Evolutionary conservation across 2,113 vertebrate species (phyloP).

Genomic region (Eptesicus fuscus): DNA sequence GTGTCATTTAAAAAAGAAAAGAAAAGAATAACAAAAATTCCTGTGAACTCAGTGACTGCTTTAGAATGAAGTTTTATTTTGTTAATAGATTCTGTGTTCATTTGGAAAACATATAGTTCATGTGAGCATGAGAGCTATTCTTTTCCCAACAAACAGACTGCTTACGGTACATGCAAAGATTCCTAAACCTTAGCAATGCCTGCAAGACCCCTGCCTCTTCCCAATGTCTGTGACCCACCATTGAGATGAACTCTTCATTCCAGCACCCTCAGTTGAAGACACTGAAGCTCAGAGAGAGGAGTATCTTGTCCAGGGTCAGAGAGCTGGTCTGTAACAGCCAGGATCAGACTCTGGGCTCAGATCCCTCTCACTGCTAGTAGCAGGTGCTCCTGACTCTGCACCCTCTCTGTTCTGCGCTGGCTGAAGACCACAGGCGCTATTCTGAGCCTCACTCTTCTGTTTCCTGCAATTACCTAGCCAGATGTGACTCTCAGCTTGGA

Average conservation of each 20-base stretch:
- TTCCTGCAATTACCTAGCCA: not conserved
- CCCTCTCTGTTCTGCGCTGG: not conserved
- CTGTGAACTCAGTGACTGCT: not conserved
- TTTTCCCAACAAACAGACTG: not conserved
- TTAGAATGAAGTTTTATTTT: slow-evolving; percentile 16
- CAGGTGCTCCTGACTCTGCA: not conserved
- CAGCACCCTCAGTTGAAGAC: not conserved
- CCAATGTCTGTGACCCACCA: not conserved
- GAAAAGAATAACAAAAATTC: not conserved
- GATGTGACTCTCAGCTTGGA: not conserved
- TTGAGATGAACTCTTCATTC: not conserved
- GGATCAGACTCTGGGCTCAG: not conserved
- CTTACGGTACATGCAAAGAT: not conserved
- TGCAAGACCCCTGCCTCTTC: not conserved
- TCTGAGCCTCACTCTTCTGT: not conserved
- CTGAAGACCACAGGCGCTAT: not conserved
- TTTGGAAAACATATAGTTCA: not conserved
- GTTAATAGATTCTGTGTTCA: not conserved
- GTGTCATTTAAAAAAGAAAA: not conserved
- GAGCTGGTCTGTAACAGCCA: not conserved
- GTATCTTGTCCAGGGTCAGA: not conserved
- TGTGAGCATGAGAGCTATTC: not conserved
- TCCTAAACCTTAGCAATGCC: not conserved
- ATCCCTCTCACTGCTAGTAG: not conserved
- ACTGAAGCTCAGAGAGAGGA: not conserved